phyloP scores from a whole-genome alignment of 2,113 vertebrate species.

The Bettongia penicillata region DNA sequence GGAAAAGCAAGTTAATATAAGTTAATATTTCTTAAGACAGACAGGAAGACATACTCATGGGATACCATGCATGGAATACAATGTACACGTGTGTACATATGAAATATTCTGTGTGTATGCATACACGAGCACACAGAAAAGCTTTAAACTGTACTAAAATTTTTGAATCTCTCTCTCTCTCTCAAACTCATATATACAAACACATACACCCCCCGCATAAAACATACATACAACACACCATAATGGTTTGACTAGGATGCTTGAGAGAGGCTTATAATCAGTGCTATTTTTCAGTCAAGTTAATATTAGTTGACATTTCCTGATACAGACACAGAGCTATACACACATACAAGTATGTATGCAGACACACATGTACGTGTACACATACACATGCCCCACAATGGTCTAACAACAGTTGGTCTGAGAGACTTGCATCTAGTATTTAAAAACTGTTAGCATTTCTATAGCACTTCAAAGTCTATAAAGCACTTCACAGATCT shows the following conservation, averaged over 20 bases:
- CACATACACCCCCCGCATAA: neutral
- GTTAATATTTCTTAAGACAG: slow-evolving; percentile 8
- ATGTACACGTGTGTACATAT: too few relatives aligned
- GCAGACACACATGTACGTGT: neutral
- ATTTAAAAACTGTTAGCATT: neutral
- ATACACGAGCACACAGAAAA: neutral
- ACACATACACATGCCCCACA: neutral
- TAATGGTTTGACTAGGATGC: neutral
- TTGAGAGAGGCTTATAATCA: neutral
- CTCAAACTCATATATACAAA: neutral
- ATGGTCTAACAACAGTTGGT: neutral
- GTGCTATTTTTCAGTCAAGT: neutral
- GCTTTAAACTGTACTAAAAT: neutral
- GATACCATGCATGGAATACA: neutral
- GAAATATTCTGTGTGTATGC: neutral
- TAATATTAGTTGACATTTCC: neutral
- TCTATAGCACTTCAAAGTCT: neutral
- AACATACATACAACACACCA: neutral
- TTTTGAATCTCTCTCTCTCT: neutral
- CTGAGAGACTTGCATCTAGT: neutral
- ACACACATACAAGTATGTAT: neutral
- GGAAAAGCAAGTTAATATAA: slow-evolving; percentile 69
- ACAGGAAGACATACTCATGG: neutral
- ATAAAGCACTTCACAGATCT: neutral
- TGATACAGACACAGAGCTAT: neutral